Base-by-base conservation (phyloP, 1,140 invertebrate species). In the Sarcophaga bullata region DNA sequence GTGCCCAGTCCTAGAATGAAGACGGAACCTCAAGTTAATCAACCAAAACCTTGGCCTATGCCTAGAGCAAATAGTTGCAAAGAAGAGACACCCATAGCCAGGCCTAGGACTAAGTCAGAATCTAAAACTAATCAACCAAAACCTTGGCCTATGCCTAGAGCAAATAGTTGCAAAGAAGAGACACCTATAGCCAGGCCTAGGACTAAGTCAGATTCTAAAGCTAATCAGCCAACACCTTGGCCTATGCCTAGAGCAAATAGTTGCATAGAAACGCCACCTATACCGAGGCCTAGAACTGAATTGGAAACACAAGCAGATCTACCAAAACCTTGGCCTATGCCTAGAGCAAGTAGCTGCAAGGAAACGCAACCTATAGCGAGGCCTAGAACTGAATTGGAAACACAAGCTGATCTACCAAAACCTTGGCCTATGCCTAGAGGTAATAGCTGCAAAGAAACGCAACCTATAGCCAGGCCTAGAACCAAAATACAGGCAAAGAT, bases 351-450 rank as follows among this genome's bases (percentile, higher is more conserved):
- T 37, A 37, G 25, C 25, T 2, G 25, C 25, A 37, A 87, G 15
- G 87, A 88, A 68, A 48, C 47, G 62, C 7, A 85, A 83, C 72
- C 81, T 9, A 58, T 83, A 52, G 48, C 83, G n/a, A 78, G 81
- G n/a, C 47, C 46, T 3, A 13, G 75, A 10, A 19, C 81, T 52
- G 81, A 58, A 15, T 73, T 54, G 3, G 10, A 46, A 11, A 3
- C n/a, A 10, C 50, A 78, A n/a, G 6, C 48, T 4, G 10, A 7
- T 4, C 8, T 50, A 19, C 19, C 73, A 6, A n/a, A 83, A 50
- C 52, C 81, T 8, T 47, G 73, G 19, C 19, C 52, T 6, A 52
- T 82, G n/a, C 48, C 82, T 8, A 49, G 13, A 13, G 17, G 10
- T 8, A 46, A 17, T 17, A 17, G 19, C 15, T 52, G 17, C 48